Percentiles rank a stretch among this genome's conserved stretches.
Evolutionary conservation across 2,113 vertebrate species (phyloP).

Genomic region (Chunga burmeisteri): DNA sequence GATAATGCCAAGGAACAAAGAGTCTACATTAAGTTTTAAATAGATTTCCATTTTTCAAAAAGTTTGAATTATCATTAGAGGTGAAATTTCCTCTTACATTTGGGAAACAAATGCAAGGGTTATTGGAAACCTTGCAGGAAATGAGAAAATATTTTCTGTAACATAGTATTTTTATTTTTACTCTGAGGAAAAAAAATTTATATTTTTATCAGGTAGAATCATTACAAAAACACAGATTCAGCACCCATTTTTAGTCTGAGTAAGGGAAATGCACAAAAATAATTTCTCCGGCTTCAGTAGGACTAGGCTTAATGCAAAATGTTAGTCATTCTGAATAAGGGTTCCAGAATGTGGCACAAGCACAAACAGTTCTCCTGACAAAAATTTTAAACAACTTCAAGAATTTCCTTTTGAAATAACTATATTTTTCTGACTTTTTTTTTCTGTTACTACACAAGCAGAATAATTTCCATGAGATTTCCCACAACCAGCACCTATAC

Average conservation of each 20-base stretch:
- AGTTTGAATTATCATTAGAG: background rate
- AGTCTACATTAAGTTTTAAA: background rate
- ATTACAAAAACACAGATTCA: background rate
- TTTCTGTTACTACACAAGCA: background rate
- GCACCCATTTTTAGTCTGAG: background rate
- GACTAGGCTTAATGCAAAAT: slow-evolving; percentile 14
- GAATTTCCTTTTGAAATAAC: background rate
- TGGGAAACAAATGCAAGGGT: background rate
- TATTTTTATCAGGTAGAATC: background rate
- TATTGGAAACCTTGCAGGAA: background rate
- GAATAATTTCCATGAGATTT: background rate
- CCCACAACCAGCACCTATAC: background rate
- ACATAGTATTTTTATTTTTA: background rate
- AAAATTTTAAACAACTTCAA: background rate
- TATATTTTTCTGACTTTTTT: background rate
- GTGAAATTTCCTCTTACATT: background rate
- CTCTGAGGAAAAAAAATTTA: background rate
- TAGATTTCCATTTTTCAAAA: background rate
- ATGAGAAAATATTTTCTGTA: background rate
- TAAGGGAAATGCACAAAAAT: background rate
- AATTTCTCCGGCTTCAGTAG: slow-evolving; percentile 1
- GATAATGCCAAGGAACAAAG: background rate
- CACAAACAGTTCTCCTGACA: background rate
- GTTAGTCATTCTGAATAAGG: background rate
- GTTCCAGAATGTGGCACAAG: background rate